These are phyloP conservation scores for Platichthys flesus DNA, from an alignment of 2,113 vertebrate genomes.

Conservation along the genomic window DNA sequence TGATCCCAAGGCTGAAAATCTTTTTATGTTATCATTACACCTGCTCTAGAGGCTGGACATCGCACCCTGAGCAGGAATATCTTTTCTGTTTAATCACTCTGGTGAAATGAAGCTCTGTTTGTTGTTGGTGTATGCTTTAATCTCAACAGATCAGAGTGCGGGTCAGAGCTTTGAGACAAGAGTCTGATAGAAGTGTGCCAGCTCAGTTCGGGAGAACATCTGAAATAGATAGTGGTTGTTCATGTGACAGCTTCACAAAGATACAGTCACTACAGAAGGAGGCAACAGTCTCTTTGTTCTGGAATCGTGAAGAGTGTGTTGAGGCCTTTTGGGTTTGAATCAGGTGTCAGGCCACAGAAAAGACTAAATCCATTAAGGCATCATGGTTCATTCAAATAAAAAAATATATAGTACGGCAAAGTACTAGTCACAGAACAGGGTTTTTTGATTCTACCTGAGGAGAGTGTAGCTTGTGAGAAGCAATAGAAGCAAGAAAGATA, in stretches of 20 bases:
- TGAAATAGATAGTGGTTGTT: background rate
- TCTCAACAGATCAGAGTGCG: slow-evolving; percentile 9
- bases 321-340: too few species aligned
- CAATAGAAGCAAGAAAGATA: too few species aligned
- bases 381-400: background rate
- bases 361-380: background rate
- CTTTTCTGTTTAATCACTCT: slow-evolving; percentile 15
- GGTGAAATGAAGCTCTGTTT: slow-evolving; percentile 1
- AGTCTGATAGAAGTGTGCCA: slow-evolving; percentile 1
- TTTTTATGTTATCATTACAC: too few species aligned
- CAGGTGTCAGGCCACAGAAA: background rate
- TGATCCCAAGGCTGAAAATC: too few species aligned
- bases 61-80: slow-evolving; percentile 14
- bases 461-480: too few species aligned
- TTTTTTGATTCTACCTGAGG: too few species aligned
- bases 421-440: too few species aligned
- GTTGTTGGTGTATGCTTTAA: slow-evolving; percentile 20
- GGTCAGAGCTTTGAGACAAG: slow-evolving; percentile 10
- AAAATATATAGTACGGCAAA: background rate
- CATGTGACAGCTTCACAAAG: background rate
- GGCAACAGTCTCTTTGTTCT: background rate
- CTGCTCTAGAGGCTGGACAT: slow-evolving; percentile 9
- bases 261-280: background rate
- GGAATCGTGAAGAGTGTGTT: too few species aligned
- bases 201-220: slow-evolving; percentile 1